These are phyloP conservation scores for Delichon dasypus DNA, from an alignment of 2,797 vertebrate genomes.

Conservation along the genomic window DNA sequence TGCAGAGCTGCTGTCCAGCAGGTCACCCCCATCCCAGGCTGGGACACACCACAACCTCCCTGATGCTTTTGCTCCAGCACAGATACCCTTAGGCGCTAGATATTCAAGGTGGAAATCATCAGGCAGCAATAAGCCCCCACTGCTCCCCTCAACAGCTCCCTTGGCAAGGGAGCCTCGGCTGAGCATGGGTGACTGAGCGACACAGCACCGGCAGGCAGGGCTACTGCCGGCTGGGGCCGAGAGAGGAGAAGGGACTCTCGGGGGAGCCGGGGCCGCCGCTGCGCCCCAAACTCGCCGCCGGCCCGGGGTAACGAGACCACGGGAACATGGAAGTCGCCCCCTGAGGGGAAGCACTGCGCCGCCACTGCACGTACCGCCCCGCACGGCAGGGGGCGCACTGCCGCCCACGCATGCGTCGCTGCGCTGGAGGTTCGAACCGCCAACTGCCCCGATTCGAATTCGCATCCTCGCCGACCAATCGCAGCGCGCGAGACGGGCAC, in stretches of 20 bases:
- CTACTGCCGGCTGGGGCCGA: neutral
- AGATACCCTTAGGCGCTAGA: neutral
- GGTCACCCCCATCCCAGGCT: neutral
- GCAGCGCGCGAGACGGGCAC: fast-evolving
- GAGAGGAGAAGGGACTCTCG: fast-evolving
- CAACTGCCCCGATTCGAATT: conserved; percentile 71
- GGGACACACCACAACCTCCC: neutral
- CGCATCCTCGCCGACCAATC: conserved; percentile 59
- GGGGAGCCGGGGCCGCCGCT: fast-evolving
- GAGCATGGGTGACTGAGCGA: fast-evolving
- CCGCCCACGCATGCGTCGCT: neutral
- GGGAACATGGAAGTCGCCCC: fast-evolving
- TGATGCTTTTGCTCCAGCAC: neutral
- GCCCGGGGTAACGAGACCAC: fast-evolving
- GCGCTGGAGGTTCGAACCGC: neutral
- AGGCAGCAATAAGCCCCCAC: neutral
- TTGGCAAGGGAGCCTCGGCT: neutral
- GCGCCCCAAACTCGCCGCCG: fast-evolving
- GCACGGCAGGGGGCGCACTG: fast-evolving
- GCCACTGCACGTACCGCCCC: fast-evolving
- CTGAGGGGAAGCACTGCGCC: fast-evolving
- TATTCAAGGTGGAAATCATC: neutral
- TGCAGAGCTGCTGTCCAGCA: neutral
- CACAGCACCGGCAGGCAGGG: fast-evolving
- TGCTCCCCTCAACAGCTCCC: neutral